Evolutionary conservation across 1,140 invertebrate species (phyloP), one percentile per base, ranked within the genome.

Genomic region (Atta colombica): DNA sequence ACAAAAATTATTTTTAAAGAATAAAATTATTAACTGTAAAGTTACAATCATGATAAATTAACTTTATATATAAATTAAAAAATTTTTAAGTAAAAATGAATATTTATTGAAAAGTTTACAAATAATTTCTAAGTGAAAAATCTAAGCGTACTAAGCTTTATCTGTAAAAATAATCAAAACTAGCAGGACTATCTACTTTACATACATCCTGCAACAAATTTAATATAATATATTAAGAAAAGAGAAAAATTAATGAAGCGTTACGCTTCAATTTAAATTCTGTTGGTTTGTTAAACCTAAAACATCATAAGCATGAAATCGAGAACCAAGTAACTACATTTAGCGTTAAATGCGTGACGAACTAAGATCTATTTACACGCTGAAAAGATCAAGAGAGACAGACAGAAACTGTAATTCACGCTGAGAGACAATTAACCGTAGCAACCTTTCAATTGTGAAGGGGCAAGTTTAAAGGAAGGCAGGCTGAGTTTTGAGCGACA

Each of bases 131-230:
- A 51, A 18, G 6, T 51, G n/a, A 31, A 31, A 35, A 16, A 51
- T 6, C 21, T 3, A 28, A 78, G 3, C 21, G 0, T 4, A 65
- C 5, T 28, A 78, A 25, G 18, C 12, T 65, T 66, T 78, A 65
- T 45, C 2, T 31, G 39, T 49, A 28, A 77, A 77, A 25, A 39
- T 10, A 77, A 77, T 49, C 8, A 45, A 69, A 28, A 69, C 21
- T 49, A 77, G 25, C 39, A 65, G 16, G 3, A 65, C 39, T 39
- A 39, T 10, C 18, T 63, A 25, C 72, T 45, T 82, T 78, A 53
- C 49, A 72, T 74, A 90, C 69, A 87, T 87, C 85, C 87, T 90
- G 85, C 28, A 91, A 88, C 55, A 89, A 82, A 91, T 77, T 90
- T 86, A 72, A 68, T 74, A 21, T 85, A 77, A 90, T 72, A 77